Percentiles rank a stretch among this genome's conserved stretches.
phyloP scores from a whole-genome alignment of 2,113 vertebrate genomes.

The Poeciliopsis retropinna region DNA sequence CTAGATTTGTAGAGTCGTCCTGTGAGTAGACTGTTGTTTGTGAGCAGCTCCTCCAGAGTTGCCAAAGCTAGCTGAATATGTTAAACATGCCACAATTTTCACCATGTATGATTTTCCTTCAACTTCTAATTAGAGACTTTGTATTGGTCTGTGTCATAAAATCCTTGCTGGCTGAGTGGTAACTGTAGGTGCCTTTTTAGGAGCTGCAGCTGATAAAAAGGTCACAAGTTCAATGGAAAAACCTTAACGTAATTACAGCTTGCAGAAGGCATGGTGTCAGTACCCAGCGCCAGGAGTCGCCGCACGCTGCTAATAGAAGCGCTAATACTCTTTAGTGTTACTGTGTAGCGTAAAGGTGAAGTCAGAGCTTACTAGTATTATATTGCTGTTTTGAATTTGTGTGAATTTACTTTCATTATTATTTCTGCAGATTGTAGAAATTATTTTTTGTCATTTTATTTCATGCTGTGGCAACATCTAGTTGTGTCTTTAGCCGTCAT shows the following conservation, averaged over 20 bases:
- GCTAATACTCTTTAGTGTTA: constrained; percentile 55
- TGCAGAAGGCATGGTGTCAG: constrained; percentile 69
- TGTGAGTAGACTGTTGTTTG: not conserved
- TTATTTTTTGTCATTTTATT: constrained; percentile 2
- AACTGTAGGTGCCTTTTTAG: constrained; percentile 29
- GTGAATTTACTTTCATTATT: not conserved
- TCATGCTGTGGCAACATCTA: not conserved
- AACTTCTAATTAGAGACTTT: not conserved
- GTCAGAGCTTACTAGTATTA: constrained; percentile 25
- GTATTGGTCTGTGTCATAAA: not conserved
- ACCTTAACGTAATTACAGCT: constrained; percentile 70
- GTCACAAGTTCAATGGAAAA: constrained; percentile 74
- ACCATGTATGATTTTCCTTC: not conserved
- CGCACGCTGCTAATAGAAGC: constrained; percentile 43
- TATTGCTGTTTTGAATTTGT: not conserved
- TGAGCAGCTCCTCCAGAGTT: not conserved
- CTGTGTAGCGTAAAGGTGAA: constrained; percentile 48
- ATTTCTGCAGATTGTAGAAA: not conserved
- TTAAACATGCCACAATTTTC: not conserved
- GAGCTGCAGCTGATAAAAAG: constrained; percentile 64
- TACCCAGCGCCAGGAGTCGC: constrained; percentile 53
- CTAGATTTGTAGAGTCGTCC: not conserved
- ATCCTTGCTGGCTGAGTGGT: not conserved
- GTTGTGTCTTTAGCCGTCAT: not conserved
- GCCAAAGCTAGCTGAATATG: not conserved